Evolutionary conservation across 1,140 invertebrate species (phyloP).

Genomic region (Drosophila bipectinata): DNA sequence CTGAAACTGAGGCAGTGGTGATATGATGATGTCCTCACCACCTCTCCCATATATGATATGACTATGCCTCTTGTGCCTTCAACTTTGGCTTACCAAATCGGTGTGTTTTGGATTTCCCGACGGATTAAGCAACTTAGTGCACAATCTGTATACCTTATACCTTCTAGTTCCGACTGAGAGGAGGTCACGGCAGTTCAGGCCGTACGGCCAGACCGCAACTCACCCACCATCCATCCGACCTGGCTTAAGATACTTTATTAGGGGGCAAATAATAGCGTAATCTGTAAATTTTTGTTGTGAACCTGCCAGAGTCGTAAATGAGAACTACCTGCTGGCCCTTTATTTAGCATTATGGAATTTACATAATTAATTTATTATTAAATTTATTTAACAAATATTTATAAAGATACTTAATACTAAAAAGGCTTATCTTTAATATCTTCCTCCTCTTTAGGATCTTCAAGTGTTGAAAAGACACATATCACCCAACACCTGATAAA

Average conservation of each 20-base stretch:
- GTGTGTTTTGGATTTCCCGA: slow-evolving; percentile 80
- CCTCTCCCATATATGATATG: slow-evolving; percentile 8
- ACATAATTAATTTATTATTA: slow-evolving; percentile 9
- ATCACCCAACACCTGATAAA: slow-evolving; percentile 1
- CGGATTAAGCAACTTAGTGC: slow-evolving; percentile 80
- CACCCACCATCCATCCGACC: slow-evolving; percentile 10
- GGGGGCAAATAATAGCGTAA: slow-evolving; percentile 73
- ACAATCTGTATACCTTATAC: slow-evolving; percentile 52
- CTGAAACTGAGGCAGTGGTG: too few relatives aligned
- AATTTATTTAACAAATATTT: neutral
- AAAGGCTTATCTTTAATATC: too few relatives aligned
- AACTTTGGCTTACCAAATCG: slow-evolving; percentile 46
- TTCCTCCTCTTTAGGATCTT: neutral
- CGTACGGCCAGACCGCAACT: slow-evolving; percentile 61
- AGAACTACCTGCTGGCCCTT: slow-evolving; percentile 26
- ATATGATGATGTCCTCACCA: too few relatives aligned
- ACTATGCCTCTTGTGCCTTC: slow-evolving; percentile 32
- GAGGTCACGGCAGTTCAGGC: slow-evolving; percentile 22
- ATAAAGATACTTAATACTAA: too few relatives aligned
- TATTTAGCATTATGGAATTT: slow-evolving; percentile 47
- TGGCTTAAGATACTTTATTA: slow-evolving; percentile 51
- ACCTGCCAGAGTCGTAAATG: slow-evolving; percentile 55
- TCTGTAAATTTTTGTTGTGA: slow-evolving; percentile 57
- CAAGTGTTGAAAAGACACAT: neutral
- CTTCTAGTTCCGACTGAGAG: slow-evolving; percentile 54